Conservation (phyloP, 2,888 invertebrate genomes). For the Metallyticus violacea region DNA sequence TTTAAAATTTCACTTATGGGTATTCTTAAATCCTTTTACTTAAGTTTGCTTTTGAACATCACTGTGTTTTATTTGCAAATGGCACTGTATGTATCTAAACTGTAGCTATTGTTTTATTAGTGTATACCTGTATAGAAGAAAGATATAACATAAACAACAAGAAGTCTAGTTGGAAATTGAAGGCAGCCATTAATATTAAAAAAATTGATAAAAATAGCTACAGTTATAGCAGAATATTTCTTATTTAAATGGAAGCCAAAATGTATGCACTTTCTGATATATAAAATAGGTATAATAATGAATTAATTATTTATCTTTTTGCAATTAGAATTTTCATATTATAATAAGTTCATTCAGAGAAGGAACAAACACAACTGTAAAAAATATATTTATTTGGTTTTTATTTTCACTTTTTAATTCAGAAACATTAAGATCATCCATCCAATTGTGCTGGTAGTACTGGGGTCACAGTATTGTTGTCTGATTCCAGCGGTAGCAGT, state of each 20-base stretch:
- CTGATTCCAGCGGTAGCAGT: conserved; percentile 18
- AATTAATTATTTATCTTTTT: neutral
- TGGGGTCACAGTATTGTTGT: neutral
- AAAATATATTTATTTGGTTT: neutral
- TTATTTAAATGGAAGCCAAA: neutral
- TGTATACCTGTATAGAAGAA: neutral
- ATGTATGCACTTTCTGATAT: neutral
- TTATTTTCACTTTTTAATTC: neutral
- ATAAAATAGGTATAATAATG: neutral
- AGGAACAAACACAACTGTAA: neutral
- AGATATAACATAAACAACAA: neutral
- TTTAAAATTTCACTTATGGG: too few relatives aligned
- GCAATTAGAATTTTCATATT: neutral
- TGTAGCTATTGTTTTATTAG: neutral
- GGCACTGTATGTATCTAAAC: too few relatives aligned
- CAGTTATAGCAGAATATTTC: neutral
- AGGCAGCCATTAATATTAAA: too few relatives aligned
- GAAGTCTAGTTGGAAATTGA: neutral
- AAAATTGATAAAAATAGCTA: too few relatives aligned
- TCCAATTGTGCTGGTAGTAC: neutral
- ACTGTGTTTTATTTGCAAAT: too few relatives aligned
- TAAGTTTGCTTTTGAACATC: too few relatives aligned
- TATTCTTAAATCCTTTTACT: too few relatives aligned
- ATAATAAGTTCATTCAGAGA: neutral
- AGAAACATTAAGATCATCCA: neutral